Base-by-base conservation (phyloP, 2,113 vertebrate species). In the Cettia cetti region DNA sequence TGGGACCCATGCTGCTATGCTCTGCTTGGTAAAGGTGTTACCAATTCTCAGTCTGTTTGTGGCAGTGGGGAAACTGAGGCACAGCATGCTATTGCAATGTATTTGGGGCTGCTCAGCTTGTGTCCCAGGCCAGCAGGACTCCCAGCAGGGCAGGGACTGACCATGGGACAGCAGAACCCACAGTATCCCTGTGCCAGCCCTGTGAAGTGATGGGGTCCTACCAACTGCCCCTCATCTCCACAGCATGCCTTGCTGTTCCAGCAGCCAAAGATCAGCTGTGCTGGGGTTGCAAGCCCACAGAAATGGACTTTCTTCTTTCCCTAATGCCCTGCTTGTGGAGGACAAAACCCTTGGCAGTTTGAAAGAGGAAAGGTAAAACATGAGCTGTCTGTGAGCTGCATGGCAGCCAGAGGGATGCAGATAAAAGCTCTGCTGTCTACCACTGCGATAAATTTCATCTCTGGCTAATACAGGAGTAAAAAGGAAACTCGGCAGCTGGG, bases 381-480 rank as follows among this genome's bases (percentile, higher is more conserved):
- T 2, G 2, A 93, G 65, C 92, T 71, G 53, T 31, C 74, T 66
- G 37, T 4, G 31, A 89, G 30, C 59, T 47, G 39, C 9, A 1
- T 89, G 83, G 49, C 93, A 92, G 84, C 56, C 40, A 9, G 54
- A 65, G 74, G 27, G 63, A 77, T 64, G 88, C 47, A 77, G 85
- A 91, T 94, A 82, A 94, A 97, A 90, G 70, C 87, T 84, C 54
- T 77, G 56, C 91, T 93, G 80, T 84, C 91, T 91, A 24, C 61
- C 28, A n/a, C 64, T 0, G 6, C 75, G 81, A 92, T 91, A 86
- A 89, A 96, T 93, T 92, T 89, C 53, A 88, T 92, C 78, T 89
- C 74, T 74, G n/a, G 31, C 88, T 95, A 82, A 86, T 90, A 92
- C 54, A 78, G 94, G 71, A 64, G 84, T 61, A 59, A 76, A 91